Percentiles rank a stretch among this genome's conserved stretches.
Conservation (phyloP, 1,140 invertebrate genomes). For the Brachionus calyciflorus region DNA sequence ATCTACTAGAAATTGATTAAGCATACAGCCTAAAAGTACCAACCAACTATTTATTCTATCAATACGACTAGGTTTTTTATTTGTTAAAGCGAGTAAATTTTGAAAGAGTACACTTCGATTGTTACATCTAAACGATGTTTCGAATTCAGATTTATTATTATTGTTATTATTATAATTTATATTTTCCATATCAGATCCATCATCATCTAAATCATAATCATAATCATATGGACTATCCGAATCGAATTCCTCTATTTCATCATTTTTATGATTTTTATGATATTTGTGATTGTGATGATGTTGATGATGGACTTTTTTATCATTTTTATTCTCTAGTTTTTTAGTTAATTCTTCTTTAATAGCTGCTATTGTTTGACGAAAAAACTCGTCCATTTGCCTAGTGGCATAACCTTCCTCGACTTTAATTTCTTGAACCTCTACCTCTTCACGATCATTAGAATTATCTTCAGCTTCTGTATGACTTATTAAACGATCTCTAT, state of each 20-base stretch:
- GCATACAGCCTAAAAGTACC: background rate
- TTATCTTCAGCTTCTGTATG: no score
- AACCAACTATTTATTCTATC: constrained; percentile 40
- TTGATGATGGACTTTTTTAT: background rate
- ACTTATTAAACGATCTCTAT: no score
- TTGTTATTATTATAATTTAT: no score
- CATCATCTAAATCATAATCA: background rate
- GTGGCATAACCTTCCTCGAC: constrained; percentile 41
- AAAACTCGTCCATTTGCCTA: constrained; percentile 40
- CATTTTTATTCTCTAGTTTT: constrained; percentile 4
- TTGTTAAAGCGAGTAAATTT: constrained; percentile 15
- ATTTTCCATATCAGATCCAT: background rate
- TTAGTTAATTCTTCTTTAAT: constrained; percentile 36
- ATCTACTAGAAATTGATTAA: constrained; percentile 31
- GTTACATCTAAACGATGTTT: constrained; percentile 1
- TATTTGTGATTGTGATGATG: no score
- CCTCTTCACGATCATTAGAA: no score
- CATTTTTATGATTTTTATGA: background rate
- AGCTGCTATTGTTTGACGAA: constrained; percentile 42
- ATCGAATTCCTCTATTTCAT: background rate
- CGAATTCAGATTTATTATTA: constrained; percentile 3
- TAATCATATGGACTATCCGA: background rate
- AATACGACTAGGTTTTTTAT: background rate
- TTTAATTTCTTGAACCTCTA: constrained; percentile 16
- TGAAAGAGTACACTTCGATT: background rate